Base-by-base conservation (phyloP, 2,888 invertebrate genomes). In the Drosophila neotestacea region DNA sequence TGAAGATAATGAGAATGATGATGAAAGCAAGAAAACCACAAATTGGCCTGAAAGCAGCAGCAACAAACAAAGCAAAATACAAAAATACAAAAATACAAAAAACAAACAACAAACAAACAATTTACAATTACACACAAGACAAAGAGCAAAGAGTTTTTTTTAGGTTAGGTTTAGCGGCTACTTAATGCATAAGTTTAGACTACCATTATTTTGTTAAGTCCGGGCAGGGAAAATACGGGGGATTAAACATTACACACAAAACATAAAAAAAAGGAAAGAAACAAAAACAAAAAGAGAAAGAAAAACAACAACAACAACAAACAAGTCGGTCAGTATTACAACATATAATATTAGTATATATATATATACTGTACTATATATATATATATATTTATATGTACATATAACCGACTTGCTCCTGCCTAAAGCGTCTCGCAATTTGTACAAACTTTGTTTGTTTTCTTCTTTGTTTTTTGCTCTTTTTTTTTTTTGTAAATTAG, bases 391-490 rank as follows among this genome's bases (percentile, higher is more conserved):
- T 11, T 42, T 13, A 28, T 22, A 52, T 9, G 9, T 28, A 46
- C 6, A 27, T 16, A 48, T 13, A 39, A 30, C 50, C 72, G 72
- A 66, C 59, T 50, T 60, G 71, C n/a, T 34, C 7, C 60, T 41
- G 67, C 27, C 46, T 44, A 38, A 73, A 28, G 39, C 60, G 58
- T 73, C 74, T 77, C 72, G 73, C 77, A 74, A 75, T 67, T 66
- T 75, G 78, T 77, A 77, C 78, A 73, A 74, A 74, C 61, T 67
- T 77, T 44, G 54, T 73, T 67, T 73, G 69, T 72, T 75, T 76
- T 82, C 39, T 50, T 68, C 42, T 44, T 54, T 61, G 47, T 46
- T 55, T 44, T n/a, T 22, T 22, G 22, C 3, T 22, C 2, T 34
- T 42, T 55, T 16, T 16, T 13, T 36, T 13, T 13, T 16, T 16